Evolutionary conservation across 2,888 invertebrate genomes (phyloP).

Genomic region (Psococerastis gibbosa): DNA sequence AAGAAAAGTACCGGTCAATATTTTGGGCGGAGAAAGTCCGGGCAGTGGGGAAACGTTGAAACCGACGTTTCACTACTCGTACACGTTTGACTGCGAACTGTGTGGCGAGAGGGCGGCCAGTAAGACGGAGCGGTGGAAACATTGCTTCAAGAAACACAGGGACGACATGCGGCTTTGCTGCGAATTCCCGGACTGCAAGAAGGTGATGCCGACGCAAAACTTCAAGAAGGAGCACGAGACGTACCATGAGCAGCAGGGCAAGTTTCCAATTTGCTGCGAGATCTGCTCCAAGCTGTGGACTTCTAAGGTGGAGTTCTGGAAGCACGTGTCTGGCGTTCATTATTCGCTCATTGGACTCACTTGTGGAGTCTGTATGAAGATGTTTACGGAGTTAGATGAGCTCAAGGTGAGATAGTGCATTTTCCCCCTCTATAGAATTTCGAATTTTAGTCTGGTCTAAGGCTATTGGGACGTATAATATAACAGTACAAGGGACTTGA

Average conservation of each 20-base stretch:
- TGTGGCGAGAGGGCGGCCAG: slow-evolving; percentile 29
- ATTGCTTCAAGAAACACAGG: slow-evolving; percentile 26
- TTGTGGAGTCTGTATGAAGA: slow-evolving; percentile 30
- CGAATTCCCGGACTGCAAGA: slow-evolving; percentile 18
- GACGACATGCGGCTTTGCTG: slow-evolving; percentile 23
- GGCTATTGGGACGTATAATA: no score
- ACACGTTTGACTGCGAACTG: slow-evolving; percentile 26
- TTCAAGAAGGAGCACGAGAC: slow-evolving; percentile 26
- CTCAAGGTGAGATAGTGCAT: no score
- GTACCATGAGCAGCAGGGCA: slow-evolving; percentile 28
- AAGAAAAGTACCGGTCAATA: not conserved
- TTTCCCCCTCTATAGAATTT: no score
- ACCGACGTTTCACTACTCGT: slow-evolving; percentile 12
- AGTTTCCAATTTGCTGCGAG: slow-evolving; percentile 23
- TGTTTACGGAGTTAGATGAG: not conserved
- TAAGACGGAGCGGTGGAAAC: slow-evolving; percentile 31
- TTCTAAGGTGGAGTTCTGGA: slow-evolving; percentile 31
- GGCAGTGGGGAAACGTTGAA: slow-evolving; percentile 3
- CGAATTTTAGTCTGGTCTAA: no score
- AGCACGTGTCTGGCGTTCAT: slow-evolving; percentile 32
- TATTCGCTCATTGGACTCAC: slow-evolving; percentile 29
- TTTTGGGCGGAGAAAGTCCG: slow-evolving; percentile 3
- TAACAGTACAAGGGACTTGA: no score
- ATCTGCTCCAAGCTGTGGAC: slow-evolving; percentile 32
- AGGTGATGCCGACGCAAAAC: slow-evolving; percentile 27